Evolutionary conservation across 2,113 vertebrate species (phyloP).

Genomic region (Mus spicilegus): DNA sequence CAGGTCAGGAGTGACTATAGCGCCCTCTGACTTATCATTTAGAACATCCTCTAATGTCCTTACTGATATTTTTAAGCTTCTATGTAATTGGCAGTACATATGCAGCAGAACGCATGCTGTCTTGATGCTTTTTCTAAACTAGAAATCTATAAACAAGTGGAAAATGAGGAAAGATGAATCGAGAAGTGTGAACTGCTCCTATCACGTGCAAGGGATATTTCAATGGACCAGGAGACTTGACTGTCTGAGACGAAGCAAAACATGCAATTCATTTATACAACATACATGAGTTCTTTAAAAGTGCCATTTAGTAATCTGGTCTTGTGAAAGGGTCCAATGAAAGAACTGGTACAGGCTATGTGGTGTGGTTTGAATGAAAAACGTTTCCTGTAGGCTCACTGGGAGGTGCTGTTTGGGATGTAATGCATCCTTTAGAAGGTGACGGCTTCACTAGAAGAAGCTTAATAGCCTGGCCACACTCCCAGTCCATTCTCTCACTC

Average conservation of each 20-base stretch:
- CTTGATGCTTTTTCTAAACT: not conserved
- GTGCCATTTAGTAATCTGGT: not conserved
- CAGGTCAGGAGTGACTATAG: not conserved
- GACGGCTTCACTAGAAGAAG: too few species aligned
- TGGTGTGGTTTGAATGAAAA: not conserved
- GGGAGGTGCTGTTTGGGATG: too few species aligned
- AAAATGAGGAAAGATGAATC: not conserved
- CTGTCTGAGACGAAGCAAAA: not conserved
- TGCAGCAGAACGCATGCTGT: not conserved
- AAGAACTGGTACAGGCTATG: not conserved
- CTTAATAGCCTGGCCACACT: too few species aligned
- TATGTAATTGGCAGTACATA: not conserved
- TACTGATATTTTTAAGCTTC: conserved; percentile 42
- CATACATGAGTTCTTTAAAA: not conserved
- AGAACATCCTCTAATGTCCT: not conserved
- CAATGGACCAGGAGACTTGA: not conserved
- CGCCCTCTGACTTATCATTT: not conserved
- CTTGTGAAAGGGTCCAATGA: not conserved
- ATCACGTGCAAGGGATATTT: not conserved
- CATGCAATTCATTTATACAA: not conserved
- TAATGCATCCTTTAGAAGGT: not conserved
- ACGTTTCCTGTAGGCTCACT: too few species aligned
- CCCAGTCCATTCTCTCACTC: not conserved
- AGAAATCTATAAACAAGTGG: not conserved
- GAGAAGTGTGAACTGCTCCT: not conserved